A percentile compares a stretch with the other conserved stretches of the same genome.
Evolutionary conservation across 2,797 vertebrate species (phyloP).

Genomic region (Anguilla marmorata): DNA sequence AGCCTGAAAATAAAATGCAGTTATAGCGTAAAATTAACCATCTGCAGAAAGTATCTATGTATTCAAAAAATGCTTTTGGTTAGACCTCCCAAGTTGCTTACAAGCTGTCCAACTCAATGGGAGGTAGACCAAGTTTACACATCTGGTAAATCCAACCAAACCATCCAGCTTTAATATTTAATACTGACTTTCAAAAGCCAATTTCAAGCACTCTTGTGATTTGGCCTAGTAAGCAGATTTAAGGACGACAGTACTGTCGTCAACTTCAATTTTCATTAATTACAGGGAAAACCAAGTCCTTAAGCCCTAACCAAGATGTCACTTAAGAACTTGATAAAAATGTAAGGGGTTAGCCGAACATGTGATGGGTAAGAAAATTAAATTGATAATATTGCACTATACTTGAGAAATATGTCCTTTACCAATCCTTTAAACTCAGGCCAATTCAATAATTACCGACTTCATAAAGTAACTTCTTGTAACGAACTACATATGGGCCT

Average conservation of each 20-base stretch:
- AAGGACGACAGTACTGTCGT: neutral
- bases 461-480: neutral
- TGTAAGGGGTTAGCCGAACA: neutral
- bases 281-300: neutral
- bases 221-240: neutral
- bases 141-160: conserved; percentile 9
- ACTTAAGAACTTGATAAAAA: neutral
- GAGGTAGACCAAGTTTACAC: conserved; percentile 2
- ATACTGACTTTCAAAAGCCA: conserved; percentile 5
- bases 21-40: neutral
- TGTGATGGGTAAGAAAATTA: neutral
- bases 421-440: neutral
- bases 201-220: neutral
- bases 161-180: conserved; percentile 7
- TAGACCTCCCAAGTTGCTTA: conserved; percentile 14
- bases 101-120: conserved; percentile 9
- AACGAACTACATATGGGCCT: neutral
- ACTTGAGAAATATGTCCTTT: neutral
- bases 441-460: neutral
- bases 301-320: too few relatives aligned
- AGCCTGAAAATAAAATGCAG: neutral
- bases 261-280: neutral
- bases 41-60: conserved; percentile 6
- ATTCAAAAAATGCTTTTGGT: neutral
- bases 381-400: neutral